Evolutionary conservation across 2,797 vertebrate genomes (phyloP), one percentile per base, ranked within the genome.

Genomic region (Chloroceryle inda): DNA sequence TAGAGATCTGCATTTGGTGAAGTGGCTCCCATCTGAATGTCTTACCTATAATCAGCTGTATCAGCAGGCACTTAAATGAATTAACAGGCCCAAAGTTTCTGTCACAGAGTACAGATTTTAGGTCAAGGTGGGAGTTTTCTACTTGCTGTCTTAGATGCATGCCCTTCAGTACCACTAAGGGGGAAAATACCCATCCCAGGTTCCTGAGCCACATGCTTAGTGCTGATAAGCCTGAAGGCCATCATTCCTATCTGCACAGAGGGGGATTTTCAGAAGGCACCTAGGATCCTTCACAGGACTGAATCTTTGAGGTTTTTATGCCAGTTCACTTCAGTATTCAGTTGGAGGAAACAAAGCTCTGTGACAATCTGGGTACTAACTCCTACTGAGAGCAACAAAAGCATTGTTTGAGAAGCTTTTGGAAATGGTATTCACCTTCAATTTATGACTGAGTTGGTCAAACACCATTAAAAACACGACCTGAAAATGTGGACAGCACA

Each of bases 151-250:
- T 77, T 31, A 47, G 50, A 11, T 49, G 7, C 7, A 1, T 18
- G n/a, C 24, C 9, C 18, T 45, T 64, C 33, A 14, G 33, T 72
- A 33, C 22, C 24, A 29, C n/a, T 27, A 5, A 0, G 12, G 5
- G 16, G 18, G 29, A 7, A 40, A 63, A 47, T 49, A 13, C 2
- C 11, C 2, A 0, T 5, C 11, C 1, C 0, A 40, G 37, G 24
- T 44, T 26, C n/a, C 29, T 19, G 11, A 76, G 42, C 10, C 5
- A 2, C 2, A 22, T 21, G 4, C n/a, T 61, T n/a, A 7, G 29
- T 62, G 49, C 38, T 87, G 52, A 66, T n/a, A 5, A 40, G 23
- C 23, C 42, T 78, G 53, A 78, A 38, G 45, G 26, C 11, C 49
- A 44, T 14, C 22, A 61, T 52, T 84, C 49, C n/a, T 78, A 58